Evolutionary conservation across 2,888 invertebrate species (phyloP).

Genomic region (Steinernema hermaphroditum): DNA sequence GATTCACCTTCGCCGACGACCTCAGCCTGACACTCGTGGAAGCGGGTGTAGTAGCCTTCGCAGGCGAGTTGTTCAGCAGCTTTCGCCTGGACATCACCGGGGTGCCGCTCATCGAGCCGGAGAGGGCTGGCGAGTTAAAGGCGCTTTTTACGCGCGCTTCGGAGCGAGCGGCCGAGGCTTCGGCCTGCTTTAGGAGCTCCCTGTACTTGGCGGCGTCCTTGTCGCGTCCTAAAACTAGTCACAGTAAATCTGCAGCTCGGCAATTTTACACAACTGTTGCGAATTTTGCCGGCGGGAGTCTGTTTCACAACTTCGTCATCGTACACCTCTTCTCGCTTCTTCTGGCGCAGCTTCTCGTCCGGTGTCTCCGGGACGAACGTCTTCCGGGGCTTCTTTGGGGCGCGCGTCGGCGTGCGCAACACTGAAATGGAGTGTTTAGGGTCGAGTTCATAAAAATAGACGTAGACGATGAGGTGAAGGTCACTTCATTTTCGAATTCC

Average conservation of each 20-base stretch:
- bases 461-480: too few species aligned
- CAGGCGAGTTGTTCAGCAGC: slow-evolving; percentile 15
- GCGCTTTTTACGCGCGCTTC: neutral
- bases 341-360: neutral
- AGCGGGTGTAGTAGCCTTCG: neutral
- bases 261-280: neutral
- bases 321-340: neutral
- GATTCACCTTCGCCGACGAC: slow-evolving; percentile 1
- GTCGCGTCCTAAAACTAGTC: slow-evolving; percentile 1
- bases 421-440: neutral
- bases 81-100: neutral
- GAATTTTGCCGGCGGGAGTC: slow-evolving; percentile 5
- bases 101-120: neutral
- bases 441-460: too few species aligned
- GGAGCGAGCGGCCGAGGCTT: neutral
- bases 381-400: neutral
- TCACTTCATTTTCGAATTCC: too few species aligned
- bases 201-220: slow-evolving; percentile 17
- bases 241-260: neutral
- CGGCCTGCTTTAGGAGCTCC: neutral
- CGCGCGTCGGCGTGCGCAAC: neutral
- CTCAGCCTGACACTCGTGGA: neutral
- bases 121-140: neutral
- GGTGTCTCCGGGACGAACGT: slow-evolving; percentile 10
- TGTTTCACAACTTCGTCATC: slow-evolving; percentile 7